phyloP scores from a whole-genome alignment of 2,888 invertebrate genomes.

The Tetrapedia diversipes region DNA sequence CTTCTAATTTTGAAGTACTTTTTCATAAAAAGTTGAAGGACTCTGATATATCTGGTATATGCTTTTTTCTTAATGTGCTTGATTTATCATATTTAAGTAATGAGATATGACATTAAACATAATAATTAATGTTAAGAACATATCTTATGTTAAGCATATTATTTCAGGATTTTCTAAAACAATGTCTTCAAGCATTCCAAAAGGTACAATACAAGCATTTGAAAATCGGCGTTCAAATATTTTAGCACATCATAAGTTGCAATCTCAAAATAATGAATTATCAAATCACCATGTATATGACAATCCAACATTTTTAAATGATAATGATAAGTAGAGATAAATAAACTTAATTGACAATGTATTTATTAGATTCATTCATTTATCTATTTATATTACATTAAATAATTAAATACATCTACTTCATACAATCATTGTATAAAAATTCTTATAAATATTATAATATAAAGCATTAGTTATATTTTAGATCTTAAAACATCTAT shows the following conservation, averaged over 20 bases:
- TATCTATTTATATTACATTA: background rate
- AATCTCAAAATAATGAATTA: conserved; percentile 90
- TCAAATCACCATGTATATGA: conserved; percentile 37
- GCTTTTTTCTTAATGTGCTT: background rate
- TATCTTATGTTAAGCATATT: conserved; percentile 34
- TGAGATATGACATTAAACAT: background rate
- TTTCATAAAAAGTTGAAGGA: conserved; percentile 71
- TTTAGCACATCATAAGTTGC: conserved; percentile 91
- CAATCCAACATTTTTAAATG: conserved; percentile 50
- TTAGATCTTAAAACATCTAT: background rate
- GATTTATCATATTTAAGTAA: background rate
- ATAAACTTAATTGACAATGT: background rate
- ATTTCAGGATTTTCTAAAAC: conserved; percentile 41
- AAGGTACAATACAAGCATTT: conserved; percentile 86
- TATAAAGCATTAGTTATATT: background rate
- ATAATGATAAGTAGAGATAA: conserved; percentile 5
- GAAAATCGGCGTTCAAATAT: conserved; percentile 91
- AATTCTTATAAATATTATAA: background rate
- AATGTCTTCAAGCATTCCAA: conserved; percentile 41
- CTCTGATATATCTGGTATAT: conserved; percentile 42
- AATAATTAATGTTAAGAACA: background rate
- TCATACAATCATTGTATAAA: background rate
- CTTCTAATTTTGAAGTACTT: conserved; percentile 80
- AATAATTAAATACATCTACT: background rate
- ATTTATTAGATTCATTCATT: background rate